A percentile compares a stretch with the other conserved stretches of the same genome.
Conservation (phyloP, 37 sponge, comb jelly and placozoan genomes). For the Corticium candelabrum region DNA sequence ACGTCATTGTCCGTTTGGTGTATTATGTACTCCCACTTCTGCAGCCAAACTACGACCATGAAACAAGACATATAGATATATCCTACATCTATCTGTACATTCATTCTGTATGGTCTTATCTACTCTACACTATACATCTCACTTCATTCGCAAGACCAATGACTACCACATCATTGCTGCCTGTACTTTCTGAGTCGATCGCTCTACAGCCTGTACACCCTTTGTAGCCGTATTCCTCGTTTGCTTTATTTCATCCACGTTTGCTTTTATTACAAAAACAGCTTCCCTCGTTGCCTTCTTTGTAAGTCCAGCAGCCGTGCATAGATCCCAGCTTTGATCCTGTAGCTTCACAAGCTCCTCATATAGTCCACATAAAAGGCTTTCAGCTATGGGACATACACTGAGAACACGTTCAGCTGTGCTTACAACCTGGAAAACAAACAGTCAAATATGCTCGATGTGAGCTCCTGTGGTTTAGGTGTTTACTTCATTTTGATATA, state of each 20-base stretch:
- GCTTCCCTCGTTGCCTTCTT: background rate
- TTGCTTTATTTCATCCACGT: background rate
- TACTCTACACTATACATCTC: no score
- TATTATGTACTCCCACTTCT: no score
- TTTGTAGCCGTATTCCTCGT: background rate
- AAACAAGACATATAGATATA: no score
- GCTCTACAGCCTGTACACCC: background rate
- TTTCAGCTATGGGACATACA: background rate
- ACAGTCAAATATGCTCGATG: background rate
- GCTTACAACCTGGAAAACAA: background rate
- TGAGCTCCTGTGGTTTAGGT: background rate
- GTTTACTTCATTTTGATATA: background rate
- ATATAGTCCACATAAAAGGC: background rate
- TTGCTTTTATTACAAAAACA: background rate
- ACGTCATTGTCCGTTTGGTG: no score
- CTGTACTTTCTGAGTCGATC: background rate
- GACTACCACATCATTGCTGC: background rate
- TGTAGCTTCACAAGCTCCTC: background rate
- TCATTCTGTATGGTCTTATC: no score
- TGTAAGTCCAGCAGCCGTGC: background rate
- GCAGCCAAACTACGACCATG: no score
- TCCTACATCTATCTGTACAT: no score
- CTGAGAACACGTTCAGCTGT: background rate
- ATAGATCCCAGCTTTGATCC: background rate
- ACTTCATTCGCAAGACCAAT: no score